Percentiles rank a stretch among this genome's conserved stretches.
These are phyloP conservation scores for Acanthoscelides obtectus DNA, from an alignment of 2,888 invertebrate species.

Conservation along the genomic window DNA sequence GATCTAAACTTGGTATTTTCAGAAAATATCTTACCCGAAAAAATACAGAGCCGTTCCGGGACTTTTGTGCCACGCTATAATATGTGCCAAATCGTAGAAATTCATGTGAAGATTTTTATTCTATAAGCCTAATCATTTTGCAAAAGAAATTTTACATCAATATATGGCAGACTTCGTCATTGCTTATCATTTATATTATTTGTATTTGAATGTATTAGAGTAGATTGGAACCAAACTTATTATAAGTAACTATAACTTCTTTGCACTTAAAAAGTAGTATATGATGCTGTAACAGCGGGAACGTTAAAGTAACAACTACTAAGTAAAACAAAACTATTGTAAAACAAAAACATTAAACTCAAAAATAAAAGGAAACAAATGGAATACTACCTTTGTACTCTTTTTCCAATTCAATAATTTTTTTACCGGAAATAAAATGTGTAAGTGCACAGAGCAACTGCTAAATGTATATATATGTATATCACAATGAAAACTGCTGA, in stretches of 20 bases:
- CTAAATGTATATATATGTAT: conserved; percentile 8
- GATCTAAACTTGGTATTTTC: no score
- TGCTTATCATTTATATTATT: neutral
- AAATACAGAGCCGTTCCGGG: no score
- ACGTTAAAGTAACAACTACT: neutral
- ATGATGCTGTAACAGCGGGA: neutral
- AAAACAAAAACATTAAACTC: neutral
- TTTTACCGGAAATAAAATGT: conserved; percentile 8
- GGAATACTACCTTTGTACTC: conserved; percentile 5
- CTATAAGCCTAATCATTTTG: neutral
- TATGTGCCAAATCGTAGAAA: neutral
- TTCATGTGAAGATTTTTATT: neutral
- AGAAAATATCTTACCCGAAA: no score
- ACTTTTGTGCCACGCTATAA: no score
- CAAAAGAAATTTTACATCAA: neutral
- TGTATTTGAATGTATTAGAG: neutral
- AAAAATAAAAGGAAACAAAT: neutral
- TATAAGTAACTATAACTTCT: neutral
- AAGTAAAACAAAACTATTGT: neutral
- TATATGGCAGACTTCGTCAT: neutral
- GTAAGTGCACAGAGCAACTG: conserved; percentile 8
- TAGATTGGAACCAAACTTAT: neutral
- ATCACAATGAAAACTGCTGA: conserved; percentile 28
- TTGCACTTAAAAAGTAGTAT: neutral
- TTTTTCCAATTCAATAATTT: conserved; percentile 12